These are phyloP conservation scores for Forpus xanthops DNA, from an alignment of 2,797 vertebrate genomes.

Conservation along the genomic window DNA sequence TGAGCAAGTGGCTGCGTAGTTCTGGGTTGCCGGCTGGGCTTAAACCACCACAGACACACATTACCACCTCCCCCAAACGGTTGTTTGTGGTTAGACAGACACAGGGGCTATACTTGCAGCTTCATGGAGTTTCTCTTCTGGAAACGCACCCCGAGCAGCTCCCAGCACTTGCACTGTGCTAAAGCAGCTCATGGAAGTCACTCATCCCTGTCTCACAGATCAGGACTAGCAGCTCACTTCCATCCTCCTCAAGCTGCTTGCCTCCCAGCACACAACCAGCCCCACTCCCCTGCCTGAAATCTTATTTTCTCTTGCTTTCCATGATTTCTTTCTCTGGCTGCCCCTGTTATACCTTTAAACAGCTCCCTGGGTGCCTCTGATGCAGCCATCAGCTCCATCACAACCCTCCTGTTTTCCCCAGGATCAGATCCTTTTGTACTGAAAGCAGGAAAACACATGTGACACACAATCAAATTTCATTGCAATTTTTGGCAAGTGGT, in stretches of 20 bases:
- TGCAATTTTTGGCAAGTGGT: background rate
- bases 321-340: background rate
- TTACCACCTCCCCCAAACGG: background rate
- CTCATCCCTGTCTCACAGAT: background rate
- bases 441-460: background rate
- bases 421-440: background rate
- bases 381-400: background rate
- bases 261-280: background rate
- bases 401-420: background rate
- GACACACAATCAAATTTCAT: background rate
- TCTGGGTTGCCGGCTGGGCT: too few relatives aligned
- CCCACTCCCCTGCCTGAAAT: background rate
- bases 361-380: background rate
- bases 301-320: background rate
- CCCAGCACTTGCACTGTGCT: background rate
- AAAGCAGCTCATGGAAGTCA: background rate
- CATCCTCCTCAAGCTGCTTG: background rate
- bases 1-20: too few relatives aligned
- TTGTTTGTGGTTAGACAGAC: background rate
- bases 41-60: background rate
- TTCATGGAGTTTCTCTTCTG: background rate
- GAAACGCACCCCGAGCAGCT: background rate
- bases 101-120: background rate
- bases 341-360: background rate
- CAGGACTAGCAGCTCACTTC: background rate